These are phyloP conservation scores for Cherax quadricarinatus DNA, from an alignment of 1,140 invertebrate genomes.

Conservation along the genomic window DNA sequence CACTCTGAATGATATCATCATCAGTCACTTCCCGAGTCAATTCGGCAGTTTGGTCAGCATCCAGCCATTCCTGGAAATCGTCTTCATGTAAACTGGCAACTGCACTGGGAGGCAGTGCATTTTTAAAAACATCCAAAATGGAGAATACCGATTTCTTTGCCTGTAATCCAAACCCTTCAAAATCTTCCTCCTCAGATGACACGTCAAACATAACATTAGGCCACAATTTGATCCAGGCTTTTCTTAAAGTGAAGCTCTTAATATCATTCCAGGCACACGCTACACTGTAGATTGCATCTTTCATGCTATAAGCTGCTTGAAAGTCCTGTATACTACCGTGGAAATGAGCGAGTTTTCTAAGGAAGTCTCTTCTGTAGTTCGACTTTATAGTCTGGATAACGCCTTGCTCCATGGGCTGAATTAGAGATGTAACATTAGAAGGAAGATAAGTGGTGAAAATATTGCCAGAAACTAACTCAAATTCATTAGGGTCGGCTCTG, in stretches of 20 bases:
- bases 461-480: constrained; percentile 10
- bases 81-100: too few species aligned
- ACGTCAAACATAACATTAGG: background rate
- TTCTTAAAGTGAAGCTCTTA: background rate
- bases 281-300: background rate
- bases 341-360: background rate
- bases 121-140: too few species aligned
- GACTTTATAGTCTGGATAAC: background rate
- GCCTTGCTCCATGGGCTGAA: constrained; percentile 35
- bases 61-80: too few species aligned
- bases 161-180: background rate
- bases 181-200: background rate
- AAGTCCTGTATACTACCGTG: background rate
- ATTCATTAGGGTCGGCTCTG: background rate
- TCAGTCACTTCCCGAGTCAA: too few species aligned
- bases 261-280: constrained; percentile 7
- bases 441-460: background rate
- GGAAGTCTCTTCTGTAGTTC: background rate
- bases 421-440: background rate
- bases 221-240: constrained; percentile 29
- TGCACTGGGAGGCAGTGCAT: too few species aligned
- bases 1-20: too few species aligned
- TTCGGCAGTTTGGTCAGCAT: too few species aligned
- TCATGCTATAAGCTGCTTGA: background rate
- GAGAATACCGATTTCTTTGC: too few species aligned